Conservation (phyloP, 2,113 vertebrate genomes). For the Epinephelus lanceolatus region DNA sequence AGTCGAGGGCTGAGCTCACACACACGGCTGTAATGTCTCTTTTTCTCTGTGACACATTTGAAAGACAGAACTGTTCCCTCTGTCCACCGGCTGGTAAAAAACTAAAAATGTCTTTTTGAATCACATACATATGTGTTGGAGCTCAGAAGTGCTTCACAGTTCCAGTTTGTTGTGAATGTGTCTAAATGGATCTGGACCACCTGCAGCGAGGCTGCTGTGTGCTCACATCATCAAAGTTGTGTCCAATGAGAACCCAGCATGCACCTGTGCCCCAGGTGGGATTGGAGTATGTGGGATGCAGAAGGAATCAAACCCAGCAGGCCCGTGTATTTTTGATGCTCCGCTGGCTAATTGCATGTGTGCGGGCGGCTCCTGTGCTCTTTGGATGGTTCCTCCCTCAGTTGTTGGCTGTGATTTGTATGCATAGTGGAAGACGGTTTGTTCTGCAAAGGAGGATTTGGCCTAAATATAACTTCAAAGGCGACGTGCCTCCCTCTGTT, state of each 20-base stretch:
- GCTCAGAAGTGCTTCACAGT: not conserved
- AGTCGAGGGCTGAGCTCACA: no score
- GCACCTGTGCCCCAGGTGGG: slow-evolving; percentile 15
- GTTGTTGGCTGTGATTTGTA: slow-evolving; percentile 56
- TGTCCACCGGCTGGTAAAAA: not conserved
- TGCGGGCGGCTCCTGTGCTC: slow-evolving; percentile 37
- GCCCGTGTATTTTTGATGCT: slow-evolving; percentile 32
- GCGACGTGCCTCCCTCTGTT: slow-evolving; percentile 44
- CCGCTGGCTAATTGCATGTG: slow-evolving; percentile 22
- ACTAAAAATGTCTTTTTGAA: not conserved
- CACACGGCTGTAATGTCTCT: no score
- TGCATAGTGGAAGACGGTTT: slow-evolving; percentile 50
- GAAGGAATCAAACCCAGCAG: not conserved
- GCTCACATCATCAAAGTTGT: not conserved
- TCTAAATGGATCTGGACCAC: slow-evolving; percentile 5
- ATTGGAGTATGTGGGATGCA: not conserved
- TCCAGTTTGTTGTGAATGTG: not conserved
- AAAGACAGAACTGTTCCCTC: no score
- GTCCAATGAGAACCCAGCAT: not conserved
- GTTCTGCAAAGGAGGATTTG: slow-evolving; percentile 71
- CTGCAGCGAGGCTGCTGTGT: not conserved
- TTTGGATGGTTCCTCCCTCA: slow-evolving; percentile 32
- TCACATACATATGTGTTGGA: no score
- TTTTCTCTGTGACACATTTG: no score
- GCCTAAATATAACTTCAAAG: slow-evolving; percentile 77